Evolutionary conservation across 2,113 vertebrate genomes (phyloP).

Genomic region (Epinephelus fuscoguttatus): DNA sequence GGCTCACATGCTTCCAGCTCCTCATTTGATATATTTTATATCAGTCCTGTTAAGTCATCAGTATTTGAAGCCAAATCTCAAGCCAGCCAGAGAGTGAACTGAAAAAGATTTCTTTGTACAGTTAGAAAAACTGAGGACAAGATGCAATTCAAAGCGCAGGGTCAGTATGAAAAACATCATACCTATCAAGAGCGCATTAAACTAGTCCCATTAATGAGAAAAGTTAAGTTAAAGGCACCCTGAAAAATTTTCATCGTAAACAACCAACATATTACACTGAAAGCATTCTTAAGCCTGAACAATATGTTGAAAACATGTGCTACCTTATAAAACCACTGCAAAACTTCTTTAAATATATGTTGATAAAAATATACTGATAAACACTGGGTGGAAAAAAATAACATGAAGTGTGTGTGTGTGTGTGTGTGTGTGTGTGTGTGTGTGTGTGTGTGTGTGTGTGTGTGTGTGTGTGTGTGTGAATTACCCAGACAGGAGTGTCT

Average conservation of each 20-base stretch:
- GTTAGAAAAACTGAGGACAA: background rate
- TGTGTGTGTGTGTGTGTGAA: too few relatives aligned
- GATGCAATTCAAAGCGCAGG: background rate
- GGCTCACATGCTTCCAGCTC: background rate
- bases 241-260: background rate
- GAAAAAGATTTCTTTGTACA: conserved; percentile 14
- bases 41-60: conserved; percentile 45
- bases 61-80: conserved; percentile 20
- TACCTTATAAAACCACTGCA: background rate
- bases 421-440: too few relatives aligned
- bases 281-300: background rate
- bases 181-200: background rate
- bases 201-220: background rate
- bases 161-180: background rate
- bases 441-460: too few relatives aligned
- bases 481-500: too few relatives aligned
- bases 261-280: background rate
- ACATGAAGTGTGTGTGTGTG: background rate
- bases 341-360: background rate
- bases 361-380: background rate
- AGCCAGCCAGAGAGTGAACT: conserved; percentile 16
- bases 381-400: background rate
- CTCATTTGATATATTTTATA: conserved; percentile 25
- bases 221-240: background rate
- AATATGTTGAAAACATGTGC: too few relatives aligned